Percentiles rank a stretch among this genome's conserved stretches.
These are phyloP conservation scores for Enteromius mattozi DNA, from an alignment of 2,797 vertebrate species.

Conservation along the genomic window DNA sequence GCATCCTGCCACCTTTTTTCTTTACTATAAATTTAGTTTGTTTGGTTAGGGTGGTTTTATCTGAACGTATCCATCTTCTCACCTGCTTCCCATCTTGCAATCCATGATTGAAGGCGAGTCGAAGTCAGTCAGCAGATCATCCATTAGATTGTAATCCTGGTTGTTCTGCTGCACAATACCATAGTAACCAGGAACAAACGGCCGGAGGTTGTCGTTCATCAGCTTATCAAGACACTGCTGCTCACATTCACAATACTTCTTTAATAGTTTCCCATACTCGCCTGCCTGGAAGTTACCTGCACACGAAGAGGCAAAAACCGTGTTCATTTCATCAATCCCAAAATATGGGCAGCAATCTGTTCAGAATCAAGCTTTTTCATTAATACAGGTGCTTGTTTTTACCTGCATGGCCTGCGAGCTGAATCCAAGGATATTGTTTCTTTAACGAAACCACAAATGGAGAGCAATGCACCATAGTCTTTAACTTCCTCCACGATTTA, in stretches of 20 bases:
- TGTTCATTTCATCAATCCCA: neutral
- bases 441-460: conserved; percentile 86
- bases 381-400: conserved; percentile 14
- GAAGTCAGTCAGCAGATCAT: conserved; percentile 88
- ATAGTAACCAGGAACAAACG: conserved; percentile 83
- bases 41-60: neutral
- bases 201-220: conserved; percentile 76
- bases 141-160: conserved; percentile 90
- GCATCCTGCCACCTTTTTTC: neutral
- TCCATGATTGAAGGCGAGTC: conserved; percentile 92
- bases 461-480: conserved; percentile 86
- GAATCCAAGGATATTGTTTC: conserved; percentile 89
- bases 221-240: conserved; percentile 80
- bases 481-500: conserved; percentile 87
- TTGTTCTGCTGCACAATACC: conserved; percentile 81
- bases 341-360: neutral
- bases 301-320: neutral
- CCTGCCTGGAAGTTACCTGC: conserved; percentile 82
- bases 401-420: conserved; percentile 91
- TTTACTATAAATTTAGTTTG: neutral
- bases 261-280: conserved; percentile 78
- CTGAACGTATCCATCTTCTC: conserved; percentile 22
- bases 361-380: neutral
- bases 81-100: conserved; percentile 96
- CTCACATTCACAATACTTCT: conserved; percentile 82